These are phyloP conservation scores for Lutraria rhynchaena DNA, from an alignment of 1,140 invertebrate species.

Conservation along the genomic window DNA sequence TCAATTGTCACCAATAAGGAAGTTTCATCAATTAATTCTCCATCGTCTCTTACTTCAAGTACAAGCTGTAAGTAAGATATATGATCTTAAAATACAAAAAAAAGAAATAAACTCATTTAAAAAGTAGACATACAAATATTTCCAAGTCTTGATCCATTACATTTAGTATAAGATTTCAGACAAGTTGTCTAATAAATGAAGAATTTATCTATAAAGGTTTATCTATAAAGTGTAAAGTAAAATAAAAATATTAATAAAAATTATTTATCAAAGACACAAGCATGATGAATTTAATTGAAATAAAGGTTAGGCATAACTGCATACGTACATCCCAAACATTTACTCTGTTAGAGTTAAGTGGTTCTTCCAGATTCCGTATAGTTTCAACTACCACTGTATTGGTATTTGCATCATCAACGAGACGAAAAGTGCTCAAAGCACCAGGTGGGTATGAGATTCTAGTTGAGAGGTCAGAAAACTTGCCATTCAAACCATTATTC, in stretches of 20 bases:
- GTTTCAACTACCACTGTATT: slow-evolving; percentile 7
- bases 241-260: no score
- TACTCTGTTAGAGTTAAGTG: not conserved
- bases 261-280: no score
- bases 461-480: slow-evolving; percentile 36
- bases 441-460: slow-evolving; percentile 14
- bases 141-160: no score
- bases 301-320: not conserved
- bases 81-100: not conserved
- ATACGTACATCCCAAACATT: slow-evolving; percentile 41
- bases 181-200: no score
- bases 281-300: no score
- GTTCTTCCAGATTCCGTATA: not conserved
- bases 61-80: slow-evolving; percentile 65
- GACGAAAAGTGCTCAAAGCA: slow-evolving; percentile 20
- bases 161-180: no score
- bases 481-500: slow-evolving; percentile 1
- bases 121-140: no score
- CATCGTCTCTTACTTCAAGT: slow-evolving; percentile 73
- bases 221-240: not conserved
- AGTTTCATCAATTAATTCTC: slow-evolving; percentile 62
- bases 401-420: not conserved
- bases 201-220: no score
- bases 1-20: slow-evolving; percentile 66
- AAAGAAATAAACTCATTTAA: no score